A percentile compares a stretch with the other conserved stretches of the same genome.
These are phyloP conservation scores for Chamaetylas fuelleborni DNA, from an alignment of 2,113 vertebrate genomes.

Conservation along the genomic window DNA sequence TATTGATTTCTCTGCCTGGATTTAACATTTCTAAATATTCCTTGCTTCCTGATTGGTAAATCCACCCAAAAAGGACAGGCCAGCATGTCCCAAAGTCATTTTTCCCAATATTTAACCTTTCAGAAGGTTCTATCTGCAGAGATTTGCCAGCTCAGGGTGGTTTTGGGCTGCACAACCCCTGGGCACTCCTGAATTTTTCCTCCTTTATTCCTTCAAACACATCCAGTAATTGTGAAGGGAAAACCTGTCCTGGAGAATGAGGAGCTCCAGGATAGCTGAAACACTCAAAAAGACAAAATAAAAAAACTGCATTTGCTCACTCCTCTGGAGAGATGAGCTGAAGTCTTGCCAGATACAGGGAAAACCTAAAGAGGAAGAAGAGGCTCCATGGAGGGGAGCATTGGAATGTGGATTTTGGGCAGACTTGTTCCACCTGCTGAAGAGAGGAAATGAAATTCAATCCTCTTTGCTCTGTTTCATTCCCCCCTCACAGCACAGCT, in stretches of 20 bases:
- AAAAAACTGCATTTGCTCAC: neutral
- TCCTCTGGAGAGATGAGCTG: neutral
- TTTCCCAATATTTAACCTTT: neutral
- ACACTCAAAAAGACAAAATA: neutral
- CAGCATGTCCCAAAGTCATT: rapidly evolving
- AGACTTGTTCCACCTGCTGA: slow-evolving; percentile 27
- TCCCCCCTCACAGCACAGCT: neutral
- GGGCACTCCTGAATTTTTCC: neutral
- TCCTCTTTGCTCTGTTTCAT: neutral
- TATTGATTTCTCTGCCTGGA: neutral
- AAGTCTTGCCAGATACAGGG: neutral
- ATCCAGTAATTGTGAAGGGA: neutral
- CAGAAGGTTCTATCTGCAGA: neutral
- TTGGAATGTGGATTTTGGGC: neutral
- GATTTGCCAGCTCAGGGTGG: neutral
- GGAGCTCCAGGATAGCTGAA: neutral
- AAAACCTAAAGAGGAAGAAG: neutral
- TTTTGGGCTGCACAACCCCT: neutral
- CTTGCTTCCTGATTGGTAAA: neutral
- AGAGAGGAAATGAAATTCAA: slow-evolving; percentile 31
- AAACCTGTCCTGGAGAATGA: neutral
- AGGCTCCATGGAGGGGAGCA: neutral
- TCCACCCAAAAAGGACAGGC: neutral
- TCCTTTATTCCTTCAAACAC: neutral
- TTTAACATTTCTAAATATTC: neutral